Conservation (phyloP, 2,888 invertebrate genomes). For the Chouioia cunea region DNA sequence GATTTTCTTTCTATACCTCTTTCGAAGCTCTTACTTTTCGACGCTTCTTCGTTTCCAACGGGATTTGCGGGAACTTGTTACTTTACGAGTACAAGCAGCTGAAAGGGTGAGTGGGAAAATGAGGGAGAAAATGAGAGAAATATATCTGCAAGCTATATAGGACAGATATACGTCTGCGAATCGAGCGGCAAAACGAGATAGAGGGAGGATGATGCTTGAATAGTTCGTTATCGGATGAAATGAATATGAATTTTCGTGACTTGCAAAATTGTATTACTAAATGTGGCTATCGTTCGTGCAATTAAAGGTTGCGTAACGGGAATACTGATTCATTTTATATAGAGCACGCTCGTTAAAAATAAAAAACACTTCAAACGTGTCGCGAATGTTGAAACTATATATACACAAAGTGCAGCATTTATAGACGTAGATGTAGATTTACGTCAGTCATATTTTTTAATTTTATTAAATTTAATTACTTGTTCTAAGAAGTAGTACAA, state of each 20-base stretch:
- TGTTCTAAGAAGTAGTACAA: no score
- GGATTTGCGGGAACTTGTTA: constrained; percentile 19
- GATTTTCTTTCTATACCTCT: constrained; percentile 13
- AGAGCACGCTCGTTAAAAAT: no score
- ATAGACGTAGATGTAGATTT: no score
- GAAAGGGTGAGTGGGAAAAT: background rate
- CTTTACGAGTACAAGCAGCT: background rate
- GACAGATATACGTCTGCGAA: no score
- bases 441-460: no score
- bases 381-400: no score
- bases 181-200: constrained; percentile 6
- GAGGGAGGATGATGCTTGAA: constrained; percentile 37
- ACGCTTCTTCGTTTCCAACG: background rate
- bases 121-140: constrained; percentile 7
- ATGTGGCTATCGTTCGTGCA: background rate
- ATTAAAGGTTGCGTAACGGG: no score
- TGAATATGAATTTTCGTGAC: constrained; percentile 22
- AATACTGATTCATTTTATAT: no score
- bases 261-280: constrained; percentile 19
- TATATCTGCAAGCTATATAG: no score
- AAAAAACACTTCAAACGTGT: no score
- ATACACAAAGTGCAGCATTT: no score
- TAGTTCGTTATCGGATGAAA: constrained; percentile 26
- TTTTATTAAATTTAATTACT: no score
- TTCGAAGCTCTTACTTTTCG: background rate